Conservation (phyloP, 2,113 vertebrate genomes). For the Myrmecobius fasciatus region DNA sequence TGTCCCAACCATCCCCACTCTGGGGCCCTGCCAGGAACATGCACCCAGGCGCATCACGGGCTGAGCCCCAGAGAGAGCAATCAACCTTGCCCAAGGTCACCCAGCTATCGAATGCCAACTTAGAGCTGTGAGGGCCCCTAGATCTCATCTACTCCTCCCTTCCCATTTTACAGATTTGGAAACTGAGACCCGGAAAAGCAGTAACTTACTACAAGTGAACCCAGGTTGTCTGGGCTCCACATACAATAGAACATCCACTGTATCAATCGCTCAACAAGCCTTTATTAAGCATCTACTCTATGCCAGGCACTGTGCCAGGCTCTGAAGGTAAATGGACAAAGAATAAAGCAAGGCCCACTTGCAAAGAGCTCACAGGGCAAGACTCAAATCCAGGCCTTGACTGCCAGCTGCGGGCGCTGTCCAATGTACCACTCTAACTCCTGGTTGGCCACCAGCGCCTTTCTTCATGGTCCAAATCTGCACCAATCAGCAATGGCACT, state of each 20-base stretch:
- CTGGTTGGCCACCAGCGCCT: background rate
- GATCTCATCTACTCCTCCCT: background rate
- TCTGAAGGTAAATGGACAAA: background rate
- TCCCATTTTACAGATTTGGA: background rate
- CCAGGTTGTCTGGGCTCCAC: background rate
- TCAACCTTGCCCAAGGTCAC: background rate
- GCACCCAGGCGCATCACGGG: background rate
- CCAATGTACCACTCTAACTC: background rate
- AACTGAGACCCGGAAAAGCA: background rate
- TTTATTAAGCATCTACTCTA: background rate
- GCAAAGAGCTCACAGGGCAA: background rate
- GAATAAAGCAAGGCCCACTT: background rate
- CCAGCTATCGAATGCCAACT: background rate
- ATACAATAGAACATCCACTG: background rate
- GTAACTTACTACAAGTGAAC: background rate
- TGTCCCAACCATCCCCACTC: background rate
- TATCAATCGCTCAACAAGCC: background rate
- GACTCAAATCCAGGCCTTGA: background rate
- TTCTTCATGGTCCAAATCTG: background rate
- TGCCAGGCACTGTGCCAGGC: background rate
- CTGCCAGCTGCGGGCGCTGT: background rate
- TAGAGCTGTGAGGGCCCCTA: background rate
- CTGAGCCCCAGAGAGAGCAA: background rate
- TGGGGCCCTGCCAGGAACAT: background rate
- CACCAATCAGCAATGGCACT: background rate